These are phyloP conservation scores for Cotesia glomerata DNA, from an alignment of 1,140 invertebrate genomes.

Conservation along the genomic window DNA sequence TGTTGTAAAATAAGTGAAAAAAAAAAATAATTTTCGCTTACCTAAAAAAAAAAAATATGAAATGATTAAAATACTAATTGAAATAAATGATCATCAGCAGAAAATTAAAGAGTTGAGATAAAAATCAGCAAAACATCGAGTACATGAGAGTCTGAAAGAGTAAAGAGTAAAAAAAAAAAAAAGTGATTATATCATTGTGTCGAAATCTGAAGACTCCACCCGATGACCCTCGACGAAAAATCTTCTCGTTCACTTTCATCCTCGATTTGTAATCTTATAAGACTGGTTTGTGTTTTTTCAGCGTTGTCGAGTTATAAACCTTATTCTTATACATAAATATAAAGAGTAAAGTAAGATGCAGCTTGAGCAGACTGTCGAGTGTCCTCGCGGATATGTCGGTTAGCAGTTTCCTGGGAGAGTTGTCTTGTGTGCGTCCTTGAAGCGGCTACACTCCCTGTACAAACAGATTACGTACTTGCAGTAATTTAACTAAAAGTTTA, in stretches of 20 bases:
- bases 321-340: slow-evolving; percentile 15
- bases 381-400: slow-evolving; percentile 49
- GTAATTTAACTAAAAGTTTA: too few species aligned
- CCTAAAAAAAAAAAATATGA: too few species aligned
- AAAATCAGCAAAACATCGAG: background rate
- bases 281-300: slow-evolving; percentile 36
- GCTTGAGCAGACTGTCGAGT: slow-evolving; percentile 25
- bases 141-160: background rate
- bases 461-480: background rate
- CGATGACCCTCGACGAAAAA: slow-evolving; percentile 3
- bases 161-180: background rate
- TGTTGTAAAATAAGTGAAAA: too few species aligned
- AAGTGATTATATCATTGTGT: background rate
- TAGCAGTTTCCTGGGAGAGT: slow-evolving; percentile 57
- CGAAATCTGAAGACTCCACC: slow-evolving; percentile 21
- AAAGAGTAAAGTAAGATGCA: slow-evolving; percentile 35
- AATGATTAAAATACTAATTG: too few species aligned
- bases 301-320: slow-evolving; percentile 35
- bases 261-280: slow-evolving; percentile 12
- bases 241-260: slow-evolving; percentile 4
- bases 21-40: too few species aligned
- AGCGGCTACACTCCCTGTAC: slow-evolving; percentile 48
- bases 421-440: slow-evolving; percentile 49
- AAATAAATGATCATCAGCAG: too few species aligned
- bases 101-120: background rate